Evolutionary conservation across 2,888 invertebrate genomes (phyloP).

Genomic region (Machimus atricapillus): DNA sequence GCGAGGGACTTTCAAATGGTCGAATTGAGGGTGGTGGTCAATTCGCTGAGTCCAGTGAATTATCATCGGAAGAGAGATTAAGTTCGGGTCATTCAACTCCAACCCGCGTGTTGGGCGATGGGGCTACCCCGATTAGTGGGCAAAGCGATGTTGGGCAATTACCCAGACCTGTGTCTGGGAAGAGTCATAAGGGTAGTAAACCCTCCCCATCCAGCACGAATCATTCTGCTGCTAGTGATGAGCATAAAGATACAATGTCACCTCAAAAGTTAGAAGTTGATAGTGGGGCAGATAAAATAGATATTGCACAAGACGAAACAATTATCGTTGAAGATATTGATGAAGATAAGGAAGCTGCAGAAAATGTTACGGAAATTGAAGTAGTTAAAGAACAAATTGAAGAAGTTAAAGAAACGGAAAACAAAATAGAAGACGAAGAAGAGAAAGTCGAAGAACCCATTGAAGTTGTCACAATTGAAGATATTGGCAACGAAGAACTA

Average conservation of each 20-base stretch:
- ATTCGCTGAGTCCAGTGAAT: slow-evolving; percentile 29
- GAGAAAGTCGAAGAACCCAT: slow-evolving; percentile 45
- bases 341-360: neutral
- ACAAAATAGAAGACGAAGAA: neutral
- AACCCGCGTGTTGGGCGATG: slow-evolving; percentile 37
- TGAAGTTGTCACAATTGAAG: neutral
- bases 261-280: neutral
- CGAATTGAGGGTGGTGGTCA: neutral
- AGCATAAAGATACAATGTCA: slow-evolving; percentile 38
- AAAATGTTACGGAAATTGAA: neutral
- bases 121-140: neutral
- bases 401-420: slow-evolving; percentile 9
- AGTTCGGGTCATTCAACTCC: slow-evolving; percentile 46
- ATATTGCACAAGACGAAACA: neutral
- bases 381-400: slow-evolving; percentile 41
- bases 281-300: neutral
- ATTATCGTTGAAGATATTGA: neutral
- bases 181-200: slow-evolving; percentile 59
- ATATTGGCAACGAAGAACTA: slow-evolving; percentile 48
- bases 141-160: neutral
- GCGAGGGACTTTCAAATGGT: neutral
- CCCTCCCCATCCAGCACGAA: slow-evolving; percentile 61
- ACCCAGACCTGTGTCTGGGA: slow-evolving; percentile 1
- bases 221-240: slow-evolving; percentile 61
- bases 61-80: slow-evolving; percentile 41